Percentiles rank a stretch among this genome's conserved stretches.
These are phyloP conservation scores for Toxotes chatareus DNA, from an alignment of 2,113 vertebrate genomes.

Conservation along the genomic window DNA sequence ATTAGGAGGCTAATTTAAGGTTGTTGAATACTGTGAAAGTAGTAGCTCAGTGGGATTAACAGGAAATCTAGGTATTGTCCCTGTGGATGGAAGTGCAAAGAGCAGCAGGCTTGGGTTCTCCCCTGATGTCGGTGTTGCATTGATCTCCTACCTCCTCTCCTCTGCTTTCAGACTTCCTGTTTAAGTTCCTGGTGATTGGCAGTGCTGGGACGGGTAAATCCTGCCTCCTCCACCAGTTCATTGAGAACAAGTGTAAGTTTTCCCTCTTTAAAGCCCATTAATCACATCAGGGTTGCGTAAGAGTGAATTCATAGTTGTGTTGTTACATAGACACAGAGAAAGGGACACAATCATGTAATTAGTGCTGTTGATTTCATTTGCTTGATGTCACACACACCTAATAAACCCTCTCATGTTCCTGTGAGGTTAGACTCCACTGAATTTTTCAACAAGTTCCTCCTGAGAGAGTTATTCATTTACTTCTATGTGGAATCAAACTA, in stretches of 20 bases:
- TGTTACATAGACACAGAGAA: not conserved
- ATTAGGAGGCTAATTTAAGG: slow-evolving; percentile 59
- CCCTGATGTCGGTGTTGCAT: slow-evolving; percentile 16
- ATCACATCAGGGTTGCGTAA: not conserved
- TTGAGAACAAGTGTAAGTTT: slow-evolving; percentile 94
- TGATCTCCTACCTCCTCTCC: slow-evolving; percentile 37
- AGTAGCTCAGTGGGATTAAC: slow-evolving; percentile 65
- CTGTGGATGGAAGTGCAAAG: slow-evolving; percentile 22
- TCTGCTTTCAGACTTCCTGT: slow-evolving; percentile 91
- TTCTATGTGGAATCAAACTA: slow-evolving; percentile 5
- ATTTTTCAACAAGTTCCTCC: not conserved
- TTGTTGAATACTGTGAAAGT: slow-evolving; percentile 42
- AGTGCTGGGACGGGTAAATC: slow-evolving; percentile 94
- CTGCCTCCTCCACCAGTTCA: slow-evolving; percentile 96
- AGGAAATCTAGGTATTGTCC: slow-evolving; percentile 52
- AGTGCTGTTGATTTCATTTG: not conserved
- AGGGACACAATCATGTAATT: not conserved
- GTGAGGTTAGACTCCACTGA: not conserved
- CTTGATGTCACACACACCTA: not conserved
- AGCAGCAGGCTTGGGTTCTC: slow-evolving; percentile 26
- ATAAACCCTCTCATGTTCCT: not conserved
- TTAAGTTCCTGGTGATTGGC: slow-evolving; percentile 97
- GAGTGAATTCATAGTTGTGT: not conserved
- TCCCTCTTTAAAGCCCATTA: not conserved
- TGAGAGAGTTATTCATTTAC: slow-evolving; percentile 12